A percentile compares a stretch with the other conserved stretches of the same genome.
Evolutionary conservation across 1,140 invertebrate genomes (phyloP).

Genomic region (Hylyphantes graminicola): DNA sequence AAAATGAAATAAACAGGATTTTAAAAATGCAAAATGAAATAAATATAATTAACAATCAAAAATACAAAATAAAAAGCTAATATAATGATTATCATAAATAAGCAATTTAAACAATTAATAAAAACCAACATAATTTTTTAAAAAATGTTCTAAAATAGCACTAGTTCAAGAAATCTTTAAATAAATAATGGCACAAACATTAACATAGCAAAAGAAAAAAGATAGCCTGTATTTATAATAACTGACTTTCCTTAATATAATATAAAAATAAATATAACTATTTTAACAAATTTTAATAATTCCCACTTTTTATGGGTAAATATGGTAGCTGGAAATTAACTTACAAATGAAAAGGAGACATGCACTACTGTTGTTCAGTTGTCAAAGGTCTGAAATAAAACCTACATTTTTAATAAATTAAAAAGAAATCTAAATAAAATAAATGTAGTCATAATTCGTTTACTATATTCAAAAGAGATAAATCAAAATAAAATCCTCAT

Average conservation of each 20-base stretch:
- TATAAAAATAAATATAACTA: neutral
- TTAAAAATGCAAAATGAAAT: neutral
- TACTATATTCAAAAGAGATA: too few species aligned
- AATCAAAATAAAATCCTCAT: too few species aligned
- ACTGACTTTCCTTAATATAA: neutral
- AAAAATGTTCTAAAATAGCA: too few species aligned
- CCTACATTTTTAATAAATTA: neutral
- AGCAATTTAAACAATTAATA: neutral
- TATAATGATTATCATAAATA: neutral
- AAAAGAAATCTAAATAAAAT: too few species aligned
- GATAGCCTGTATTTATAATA: neutral
- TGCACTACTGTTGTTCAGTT: slow-evolving; percentile 22
- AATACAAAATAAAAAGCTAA: neutral
- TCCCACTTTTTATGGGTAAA: slow-evolving; percentile 33
- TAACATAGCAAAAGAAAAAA: neutral
- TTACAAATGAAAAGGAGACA: slow-evolving; percentile 37
- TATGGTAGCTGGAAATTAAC: slow-evolving; percentile 49
- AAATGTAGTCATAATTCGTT: too few species aligned
- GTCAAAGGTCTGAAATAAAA: slow-evolving; percentile 53
- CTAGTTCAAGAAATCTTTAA: too few species aligned
- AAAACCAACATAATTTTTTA: too few species aligned
- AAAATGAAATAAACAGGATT: neutral
- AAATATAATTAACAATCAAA: neutral
- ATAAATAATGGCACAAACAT: too few species aligned
- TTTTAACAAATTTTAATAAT: neutral